Percentiles rank a stretch among this genome's conserved stretches.
phyloP scores from a whole-genome alignment of 2,113 vertebrate species.

The Brachirus orientalis region DNA sequence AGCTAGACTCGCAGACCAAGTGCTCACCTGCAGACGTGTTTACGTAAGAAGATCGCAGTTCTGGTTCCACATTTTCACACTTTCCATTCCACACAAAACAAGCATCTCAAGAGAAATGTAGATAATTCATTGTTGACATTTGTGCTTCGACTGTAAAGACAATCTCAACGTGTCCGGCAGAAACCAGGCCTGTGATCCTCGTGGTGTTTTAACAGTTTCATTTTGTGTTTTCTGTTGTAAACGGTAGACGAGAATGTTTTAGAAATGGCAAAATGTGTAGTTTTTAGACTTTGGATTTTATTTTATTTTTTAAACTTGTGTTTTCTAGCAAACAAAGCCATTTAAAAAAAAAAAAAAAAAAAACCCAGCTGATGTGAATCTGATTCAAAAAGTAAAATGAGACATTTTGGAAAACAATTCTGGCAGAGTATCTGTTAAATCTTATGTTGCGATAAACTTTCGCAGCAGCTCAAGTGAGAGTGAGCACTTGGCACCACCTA shows the following conservation, averaged over 20 bases:
- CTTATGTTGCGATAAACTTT: no score
- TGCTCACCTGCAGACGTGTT: background rate
- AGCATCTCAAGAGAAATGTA: background rate
- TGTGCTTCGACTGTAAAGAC: no score
- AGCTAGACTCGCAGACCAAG: background rate
- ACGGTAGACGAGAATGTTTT: background rate
- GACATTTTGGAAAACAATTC: conserved; percentile 19
- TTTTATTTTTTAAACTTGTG: conserved; percentile 21
- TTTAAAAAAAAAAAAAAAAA: background rate
- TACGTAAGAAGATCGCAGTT: background rate
- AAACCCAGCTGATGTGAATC: conserved; percentile 43
- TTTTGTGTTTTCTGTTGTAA: conserved; percentile 44
- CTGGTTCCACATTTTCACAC: background rate
- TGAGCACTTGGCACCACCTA: no score
- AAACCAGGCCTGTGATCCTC: no score
- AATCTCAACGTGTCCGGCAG: no score
- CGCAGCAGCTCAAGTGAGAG: no score
- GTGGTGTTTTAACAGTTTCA: no score
- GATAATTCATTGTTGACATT: no score
- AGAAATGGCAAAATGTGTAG: no score
- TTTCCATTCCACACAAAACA: background rate
- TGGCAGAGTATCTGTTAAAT: background rate
- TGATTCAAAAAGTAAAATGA: conserved; percentile 13
- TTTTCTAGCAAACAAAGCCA: conserved; percentile 26
- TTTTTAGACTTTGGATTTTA: no score